Conservation (phyloP, 2,888 invertebrate species). For the Gortyna flavago region DNA sequence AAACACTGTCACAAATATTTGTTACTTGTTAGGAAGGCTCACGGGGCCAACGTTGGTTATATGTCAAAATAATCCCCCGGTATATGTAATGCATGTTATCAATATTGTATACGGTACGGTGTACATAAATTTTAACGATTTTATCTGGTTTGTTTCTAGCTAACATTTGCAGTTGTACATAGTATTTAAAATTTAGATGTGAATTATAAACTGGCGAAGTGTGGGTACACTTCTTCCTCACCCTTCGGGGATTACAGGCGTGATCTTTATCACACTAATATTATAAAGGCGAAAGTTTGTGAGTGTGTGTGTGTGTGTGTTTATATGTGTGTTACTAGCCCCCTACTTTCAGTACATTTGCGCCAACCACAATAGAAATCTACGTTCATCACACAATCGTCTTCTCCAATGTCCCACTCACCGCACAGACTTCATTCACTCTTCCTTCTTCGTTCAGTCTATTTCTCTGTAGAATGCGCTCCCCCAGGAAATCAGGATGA, state of each 20-base stretch:
- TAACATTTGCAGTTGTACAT: conserved; percentile 12
- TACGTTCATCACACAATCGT: too few relatives aligned
- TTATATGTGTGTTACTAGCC: not conserved
- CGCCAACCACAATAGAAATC: too few relatives aligned
- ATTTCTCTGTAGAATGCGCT: too few relatives aligned
- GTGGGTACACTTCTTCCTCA: not conserved
- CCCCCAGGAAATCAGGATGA: too few relatives aligned
- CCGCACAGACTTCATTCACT: too few relatives aligned
- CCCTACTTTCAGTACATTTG: too few relatives aligned
- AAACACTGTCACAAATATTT: conserved; percentile 67
- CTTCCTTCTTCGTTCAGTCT: too few relatives aligned
- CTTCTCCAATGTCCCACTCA: too few relatives aligned
- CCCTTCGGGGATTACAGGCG: not conserved
- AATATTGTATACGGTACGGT: conserved; percentile 45
- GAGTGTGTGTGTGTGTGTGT: too few relatives aligned
- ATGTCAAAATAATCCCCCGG: conserved; percentile 55
- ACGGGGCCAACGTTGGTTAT: conserved; percentile 27
- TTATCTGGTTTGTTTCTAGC: conserved; percentile 14
- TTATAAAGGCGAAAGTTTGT: too few relatives aligned
- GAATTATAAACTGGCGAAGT: not conserved
- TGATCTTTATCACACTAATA: too few relatives aligned
- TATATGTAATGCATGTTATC: conserved; percentile 51
- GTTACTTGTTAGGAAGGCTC: conserved; percentile 61
- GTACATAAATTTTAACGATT: conserved; percentile 35
- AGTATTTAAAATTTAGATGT: conserved; percentile 7